phyloP scores from a whole-genome alignment of 2,888 invertebrate species.

The Diarsia brunnea region DNA sequence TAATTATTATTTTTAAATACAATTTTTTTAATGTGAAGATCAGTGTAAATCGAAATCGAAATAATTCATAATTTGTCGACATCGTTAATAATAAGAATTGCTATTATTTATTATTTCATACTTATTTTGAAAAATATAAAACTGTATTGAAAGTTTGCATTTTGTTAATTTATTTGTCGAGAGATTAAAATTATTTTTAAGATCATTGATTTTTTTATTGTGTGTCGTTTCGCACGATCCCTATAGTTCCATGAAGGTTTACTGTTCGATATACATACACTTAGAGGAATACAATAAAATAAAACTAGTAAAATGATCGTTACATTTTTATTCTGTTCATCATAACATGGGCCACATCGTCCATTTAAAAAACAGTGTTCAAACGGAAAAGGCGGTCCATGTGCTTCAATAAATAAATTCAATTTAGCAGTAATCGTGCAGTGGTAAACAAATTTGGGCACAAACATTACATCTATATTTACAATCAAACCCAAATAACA shows the following conservation, averaged over 20 bases:
- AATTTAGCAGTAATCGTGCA: conserved; percentile 72
- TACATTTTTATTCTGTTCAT: conserved; percentile 77
- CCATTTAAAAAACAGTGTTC: conserved; percentile 86
- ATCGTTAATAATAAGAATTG: conserved; percentile 75
- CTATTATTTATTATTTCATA: conserved; percentile 85
- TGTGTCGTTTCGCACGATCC: background rate
- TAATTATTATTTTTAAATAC: conserved; percentile 72
- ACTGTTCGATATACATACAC: background rate
- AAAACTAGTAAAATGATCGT: conserved; percentile 60
- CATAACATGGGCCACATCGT: conserved; percentile 86
- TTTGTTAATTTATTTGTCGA: conserved; percentile 90
- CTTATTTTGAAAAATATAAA: conserved; percentile 80
- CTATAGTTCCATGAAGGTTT: background rate
- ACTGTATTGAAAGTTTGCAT: conserved; percentile 82
- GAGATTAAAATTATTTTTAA: conserved; percentile 89
- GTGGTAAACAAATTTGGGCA: conserved; percentile 78
- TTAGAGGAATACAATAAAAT: conserved; percentile 45
- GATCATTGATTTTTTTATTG: conserved; percentile 71
- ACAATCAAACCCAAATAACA: conserved; percentile 79
- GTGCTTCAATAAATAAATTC: conserved; percentile 84
- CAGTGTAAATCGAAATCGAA: conserved; percentile 81
- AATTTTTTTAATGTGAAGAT: conserved; percentile 74
- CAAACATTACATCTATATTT: conserved; percentile 81
- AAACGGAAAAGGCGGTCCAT: conserved; percentile 90
- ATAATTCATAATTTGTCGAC: conserved; percentile 78